Evolutionary conservation across 2,113 vertebrate species (phyloP), one percentile per base, ranked within the genome.

Genomic region (Labeo rohita): DNA sequence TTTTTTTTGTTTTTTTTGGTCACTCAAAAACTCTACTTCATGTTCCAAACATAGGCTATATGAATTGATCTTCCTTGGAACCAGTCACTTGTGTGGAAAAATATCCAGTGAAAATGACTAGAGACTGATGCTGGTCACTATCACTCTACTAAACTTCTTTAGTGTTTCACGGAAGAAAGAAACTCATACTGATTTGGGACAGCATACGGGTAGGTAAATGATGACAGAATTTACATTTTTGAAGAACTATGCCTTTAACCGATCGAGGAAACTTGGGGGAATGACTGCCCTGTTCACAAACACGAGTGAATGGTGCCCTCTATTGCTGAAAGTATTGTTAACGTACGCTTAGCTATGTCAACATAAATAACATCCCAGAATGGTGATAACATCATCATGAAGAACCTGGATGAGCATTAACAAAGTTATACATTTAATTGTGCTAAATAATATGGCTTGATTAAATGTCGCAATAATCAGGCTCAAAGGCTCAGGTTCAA

Each of bases 301-400:
- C 49, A 12, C 47, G 63, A 85, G 84, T 59, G 21, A 68, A 77
- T 56, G 43, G 84, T 85, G 84, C 84, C 84, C 87, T 54, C 87
- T 88, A 83, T 85, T 72, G 87, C 13, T 52, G 18, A 15, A 59
- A n/a, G 8, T 9, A 9, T 18, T 59, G 54, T 8, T 59, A 59
- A 59, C 18, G 2, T 47, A 45, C 6, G 12, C 11, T 36, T 56
- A 10, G 9, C 11, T 12, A 12, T 49, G 21, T 16, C 21, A 56
- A 8, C 21, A 73, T 23, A 79, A 11, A 4, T 66, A 6, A 6
- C 39, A 23, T 59, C 6, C 39, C 43, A 65, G 13, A 16, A 80
- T 9, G 11, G 0, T 6, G 21, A 16, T 45, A 10, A 28, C 13
- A 18, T 49, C 2, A 16, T 49, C 28, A 65, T 21, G 39, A 61